phyloP scores from a whole-genome alignment of 2,113 vertebrate genomes.

The Anarrhichthys ocellatus region DNA sequence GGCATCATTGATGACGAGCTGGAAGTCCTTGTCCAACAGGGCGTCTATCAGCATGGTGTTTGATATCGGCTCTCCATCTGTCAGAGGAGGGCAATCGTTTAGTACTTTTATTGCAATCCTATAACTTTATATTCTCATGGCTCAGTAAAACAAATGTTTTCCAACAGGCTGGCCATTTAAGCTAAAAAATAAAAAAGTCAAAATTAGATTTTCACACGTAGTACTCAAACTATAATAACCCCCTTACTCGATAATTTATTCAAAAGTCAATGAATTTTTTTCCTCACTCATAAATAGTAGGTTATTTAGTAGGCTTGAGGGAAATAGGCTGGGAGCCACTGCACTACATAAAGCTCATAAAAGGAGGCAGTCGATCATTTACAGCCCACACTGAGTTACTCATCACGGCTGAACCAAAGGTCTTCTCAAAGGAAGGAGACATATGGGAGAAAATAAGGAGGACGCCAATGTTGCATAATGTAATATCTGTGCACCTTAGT shows the following conservation, averaged over 20 bases:
- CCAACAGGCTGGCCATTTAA: neutral
- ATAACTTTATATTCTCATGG: neutral
- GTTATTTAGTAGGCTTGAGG: neutral
- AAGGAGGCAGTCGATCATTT: neutral
- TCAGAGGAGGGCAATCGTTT: constrained; percentile 18
- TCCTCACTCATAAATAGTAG: too few species aligned
- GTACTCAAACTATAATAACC: neutral
- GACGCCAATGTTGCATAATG: neutral
- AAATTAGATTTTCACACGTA: too few species aligned
- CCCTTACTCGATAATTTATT: neutral
- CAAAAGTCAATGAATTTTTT: neutral
- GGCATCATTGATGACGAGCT: constrained; percentile 87
- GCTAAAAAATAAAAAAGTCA: neutral
- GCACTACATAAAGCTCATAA: neutral
- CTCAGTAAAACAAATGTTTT: neutral
- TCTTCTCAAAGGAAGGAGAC: neutral
- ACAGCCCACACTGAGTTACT: neutral
- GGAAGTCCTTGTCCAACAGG: constrained; percentile 89
- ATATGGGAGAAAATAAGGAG: neutral
- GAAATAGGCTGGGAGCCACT: neutral
- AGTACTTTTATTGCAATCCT: neutral
- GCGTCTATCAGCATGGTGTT: constrained; percentile 84
- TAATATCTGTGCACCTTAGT: neutral
- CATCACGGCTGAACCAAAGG: neutral
- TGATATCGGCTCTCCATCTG: constrained; percentile 88